A percentile compares a stretch with the other conserved stretches of the same genome.
These are phyloP conservation scores for Melanogrammus aeglefinus DNA, from an alignment of 2,797 vertebrate genomes.

Conservation along the genomic window DNA sequence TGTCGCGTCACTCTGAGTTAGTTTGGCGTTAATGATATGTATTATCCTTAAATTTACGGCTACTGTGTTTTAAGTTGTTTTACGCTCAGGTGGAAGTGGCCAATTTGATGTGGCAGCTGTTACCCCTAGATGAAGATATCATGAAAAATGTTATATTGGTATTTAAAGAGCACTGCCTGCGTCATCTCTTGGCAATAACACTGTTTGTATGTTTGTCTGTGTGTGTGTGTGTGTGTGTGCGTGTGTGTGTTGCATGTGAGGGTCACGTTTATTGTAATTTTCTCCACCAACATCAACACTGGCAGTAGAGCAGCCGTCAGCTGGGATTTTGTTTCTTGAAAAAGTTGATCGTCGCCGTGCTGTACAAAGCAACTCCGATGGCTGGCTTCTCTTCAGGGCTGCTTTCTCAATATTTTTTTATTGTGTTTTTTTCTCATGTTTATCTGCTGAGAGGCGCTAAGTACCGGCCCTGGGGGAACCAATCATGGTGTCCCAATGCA, in stretches of 20 bases:
- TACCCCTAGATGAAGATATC: neutral
- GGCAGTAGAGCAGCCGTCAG: neutral
- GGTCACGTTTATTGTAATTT: neutral
- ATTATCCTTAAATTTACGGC: neutral
- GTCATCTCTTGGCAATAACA: neutral
- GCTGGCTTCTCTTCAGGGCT: slow-evolving; percentile 1
- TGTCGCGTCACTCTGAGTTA: neutral
- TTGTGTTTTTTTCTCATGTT: slow-evolving; percentile 32
- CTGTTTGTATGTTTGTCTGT: neutral
- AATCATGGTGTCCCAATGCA: slow-evolving; percentile 41
- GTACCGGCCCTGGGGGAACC: slow-evolving; percentile 38
- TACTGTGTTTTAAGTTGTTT: neutral
- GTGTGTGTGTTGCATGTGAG: neutral
- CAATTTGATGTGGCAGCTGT: neutral
- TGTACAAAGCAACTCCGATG: slow-evolving; percentile 2
- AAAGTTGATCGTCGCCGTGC: neutral
- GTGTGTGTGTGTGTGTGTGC: slow-evolving; percentile 3
- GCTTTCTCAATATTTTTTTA: neutral
- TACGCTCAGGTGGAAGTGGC: neutral
- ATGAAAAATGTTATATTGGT: neutral
- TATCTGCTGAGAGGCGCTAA: slow-evolving; percentile 42
- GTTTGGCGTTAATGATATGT: neutral
- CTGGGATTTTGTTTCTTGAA: neutral
- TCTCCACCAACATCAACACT: neutral
- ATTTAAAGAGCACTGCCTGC: neutral